Percentiles rank a stretch among this genome's conserved stretches.
phyloP scores from a whole-genome alignment of 2,888 invertebrate species.

The Sericinus montela region DNA sequence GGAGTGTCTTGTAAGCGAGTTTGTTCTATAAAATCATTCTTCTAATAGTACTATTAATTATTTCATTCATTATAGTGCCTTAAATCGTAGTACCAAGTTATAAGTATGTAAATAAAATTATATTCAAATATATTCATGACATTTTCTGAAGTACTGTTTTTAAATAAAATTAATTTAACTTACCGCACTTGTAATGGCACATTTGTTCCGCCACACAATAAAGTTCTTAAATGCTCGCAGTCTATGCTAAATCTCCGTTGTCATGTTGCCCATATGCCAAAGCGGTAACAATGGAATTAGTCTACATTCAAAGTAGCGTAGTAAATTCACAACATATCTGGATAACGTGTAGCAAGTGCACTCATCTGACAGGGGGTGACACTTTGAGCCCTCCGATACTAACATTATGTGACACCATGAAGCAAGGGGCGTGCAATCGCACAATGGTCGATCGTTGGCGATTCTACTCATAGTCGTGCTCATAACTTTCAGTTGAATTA shows the following conservation, averaged over 20 bases:
- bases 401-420: constrained; percentile 72
- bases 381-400: constrained; percentile 71
- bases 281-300: constrained; percentile 75
- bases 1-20: too few relatives aligned
- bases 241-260: constrained; percentile 48
- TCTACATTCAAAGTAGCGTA: constrained; percentile 70
- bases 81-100: too few relatives aligned
- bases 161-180: too few relatives aligned
- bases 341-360: constrained; percentile 71
- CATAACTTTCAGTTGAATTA: constrained; percentile 5
- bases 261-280: constrained; percentile 68
- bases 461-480: constrained; percentile 39
- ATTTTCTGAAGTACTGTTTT: too few relatives aligned
- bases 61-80: too few relatives aligned
- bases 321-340: constrained; percentile 67
- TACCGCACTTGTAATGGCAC: constrained; percentile 3
- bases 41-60: too few relatives aligned
- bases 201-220: constrained; percentile 23
- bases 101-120: too few relatives aligned
- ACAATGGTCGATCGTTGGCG: constrained; percentile 66
- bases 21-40: too few relatives aligned
- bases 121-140: too few relatives aligned
- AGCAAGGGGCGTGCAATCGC: constrained; percentile 49
- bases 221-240: constrained; percentile 32
- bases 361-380: constrained; percentile 66